A percentile compares a stretch with the other conserved stretches of the same genome.
phyloP scores from a whole-genome alignment of 2,113 vertebrate species.

The Anguilla japonica region DNA sequence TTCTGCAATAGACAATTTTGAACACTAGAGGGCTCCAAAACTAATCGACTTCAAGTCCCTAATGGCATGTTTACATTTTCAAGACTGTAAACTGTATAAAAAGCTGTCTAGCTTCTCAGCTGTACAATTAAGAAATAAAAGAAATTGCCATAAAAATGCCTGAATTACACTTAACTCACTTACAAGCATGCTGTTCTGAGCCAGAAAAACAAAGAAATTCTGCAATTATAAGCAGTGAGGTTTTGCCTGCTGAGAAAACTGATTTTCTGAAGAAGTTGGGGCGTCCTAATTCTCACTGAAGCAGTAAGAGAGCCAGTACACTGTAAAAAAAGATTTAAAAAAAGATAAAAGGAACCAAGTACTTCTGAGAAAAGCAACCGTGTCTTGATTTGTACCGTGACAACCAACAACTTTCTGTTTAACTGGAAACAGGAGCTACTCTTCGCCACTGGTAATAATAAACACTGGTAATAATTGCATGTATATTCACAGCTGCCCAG shows the following conservation, averaged over 20 bases:
- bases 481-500: too few relatives aligned
- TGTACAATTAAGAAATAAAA: too few relatives aligned
- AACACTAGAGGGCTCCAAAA: conserved; percentile 6
- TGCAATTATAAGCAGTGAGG: not conserved
- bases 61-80: not conserved
- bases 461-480: too few relatives aligned
- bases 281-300: not conserved
- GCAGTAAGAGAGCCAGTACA: not conserved
- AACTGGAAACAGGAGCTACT: not conserved
- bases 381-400: not conserved
- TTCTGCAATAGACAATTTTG: not conserved
- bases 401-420: not conserved
- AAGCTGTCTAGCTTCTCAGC: too few relatives aligned
- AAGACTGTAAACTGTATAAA: not conserved
- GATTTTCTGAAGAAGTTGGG: not conserved
- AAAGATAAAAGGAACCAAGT: too few relatives aligned
- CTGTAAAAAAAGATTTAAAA: not conserved
- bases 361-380: not conserved
- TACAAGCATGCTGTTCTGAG: not conserved
- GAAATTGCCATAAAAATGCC: too few relatives aligned
- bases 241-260: not conserved
- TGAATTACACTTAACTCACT: too few relatives aligned
- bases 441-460: too few relatives aligned
- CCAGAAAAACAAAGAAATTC: not conserved
- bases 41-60: not conserved